Evolutionary conservation across 2,797 vertebrate species (phyloP).

Genomic region (Pyrocephalus nanus): DNA sequence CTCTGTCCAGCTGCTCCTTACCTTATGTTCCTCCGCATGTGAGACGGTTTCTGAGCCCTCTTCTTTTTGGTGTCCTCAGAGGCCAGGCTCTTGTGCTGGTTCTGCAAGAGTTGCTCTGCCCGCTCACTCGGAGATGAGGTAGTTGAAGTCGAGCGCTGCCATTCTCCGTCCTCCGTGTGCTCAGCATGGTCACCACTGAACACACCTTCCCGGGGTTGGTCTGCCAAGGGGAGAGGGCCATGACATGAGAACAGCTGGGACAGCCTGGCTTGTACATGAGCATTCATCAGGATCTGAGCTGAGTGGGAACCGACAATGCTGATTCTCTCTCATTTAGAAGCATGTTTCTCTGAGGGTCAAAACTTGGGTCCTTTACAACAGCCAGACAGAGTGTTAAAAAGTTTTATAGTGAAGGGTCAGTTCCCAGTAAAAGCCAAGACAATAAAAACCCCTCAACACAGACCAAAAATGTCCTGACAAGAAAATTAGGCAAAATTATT

Average conservation of each 20-base stretch:
- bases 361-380: neutral
- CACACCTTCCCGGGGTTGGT: slow-evolving; percentile 82
- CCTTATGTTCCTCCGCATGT: slow-evolving; percentile 99
- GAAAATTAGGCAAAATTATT: neutral
- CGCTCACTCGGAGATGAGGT: slow-evolving; percentile 89
- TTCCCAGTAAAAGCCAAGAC: neutral
- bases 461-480: neutral
- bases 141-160: slow-evolving; percentile 86
- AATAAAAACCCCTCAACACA: neutral
- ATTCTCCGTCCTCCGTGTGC: slow-evolving; percentile 80
- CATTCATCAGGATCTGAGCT: neutral
- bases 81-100: slow-evolving; percentile 81
- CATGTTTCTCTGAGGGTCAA: neutral
- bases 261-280: neutral
- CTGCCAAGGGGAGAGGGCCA: slow-evolving; percentile 68
- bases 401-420: neutral
- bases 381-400: neutral
- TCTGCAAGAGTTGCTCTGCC: slow-evolving; percentile 81
- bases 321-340: neutral
- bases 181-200: slow-evolving; percentile 80
- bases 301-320: neutral
- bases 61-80: slow-evolving; percentile 90
- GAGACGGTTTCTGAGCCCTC: slow-evolving; percentile 88
- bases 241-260: neutral
- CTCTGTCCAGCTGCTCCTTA: slow-evolving; percentile 58